These are phyloP conservation scores for Petaurus breviceps DNA, from an alignment of 2,113 vertebrate species.

Conservation along the genomic window DNA sequence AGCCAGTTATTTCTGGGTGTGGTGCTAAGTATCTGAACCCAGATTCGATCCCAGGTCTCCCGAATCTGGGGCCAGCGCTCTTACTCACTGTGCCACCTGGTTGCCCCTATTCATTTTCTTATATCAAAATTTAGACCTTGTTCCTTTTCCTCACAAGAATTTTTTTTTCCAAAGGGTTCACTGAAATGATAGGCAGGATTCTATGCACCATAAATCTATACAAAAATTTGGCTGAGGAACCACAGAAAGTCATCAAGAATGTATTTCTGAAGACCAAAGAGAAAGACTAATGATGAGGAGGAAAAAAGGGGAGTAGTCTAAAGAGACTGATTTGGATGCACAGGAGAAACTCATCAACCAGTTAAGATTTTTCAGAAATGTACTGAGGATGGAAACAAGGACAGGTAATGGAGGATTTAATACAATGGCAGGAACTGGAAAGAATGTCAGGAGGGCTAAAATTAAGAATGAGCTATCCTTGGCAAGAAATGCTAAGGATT, in stretches of 20 bases:
- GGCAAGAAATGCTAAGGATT: background rate
- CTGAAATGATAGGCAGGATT: background rate
- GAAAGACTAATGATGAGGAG: background rate
- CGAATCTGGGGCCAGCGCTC: too few relatives aligned
- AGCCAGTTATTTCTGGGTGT: too few relatives aligned
- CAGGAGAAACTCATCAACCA: background rate
- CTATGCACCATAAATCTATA: background rate
- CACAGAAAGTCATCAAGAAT: background rate
- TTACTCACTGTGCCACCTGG: too few relatives aligned
- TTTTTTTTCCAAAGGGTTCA: background rate
- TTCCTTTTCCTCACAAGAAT: background rate
- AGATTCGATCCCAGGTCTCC: too few relatives aligned
- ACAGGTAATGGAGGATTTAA: background rate
- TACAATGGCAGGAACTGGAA: background rate
- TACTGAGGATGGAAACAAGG: background rate
- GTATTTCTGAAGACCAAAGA: background rate
- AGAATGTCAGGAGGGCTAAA: background rate
- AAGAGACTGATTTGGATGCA: background rate
- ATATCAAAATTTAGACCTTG: background rate
- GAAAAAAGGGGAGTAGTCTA: background rate
- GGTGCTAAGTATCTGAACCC: too few relatives aligned
- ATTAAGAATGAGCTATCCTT: background rate
- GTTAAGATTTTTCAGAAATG: background rate
- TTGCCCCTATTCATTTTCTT: background rate
- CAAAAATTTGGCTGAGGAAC: background rate